These are phyloP conservation scores for Aphelocoma coerulescens DNA, from an alignment of 2,113 vertebrate species.

Conservation along the genomic window DNA sequence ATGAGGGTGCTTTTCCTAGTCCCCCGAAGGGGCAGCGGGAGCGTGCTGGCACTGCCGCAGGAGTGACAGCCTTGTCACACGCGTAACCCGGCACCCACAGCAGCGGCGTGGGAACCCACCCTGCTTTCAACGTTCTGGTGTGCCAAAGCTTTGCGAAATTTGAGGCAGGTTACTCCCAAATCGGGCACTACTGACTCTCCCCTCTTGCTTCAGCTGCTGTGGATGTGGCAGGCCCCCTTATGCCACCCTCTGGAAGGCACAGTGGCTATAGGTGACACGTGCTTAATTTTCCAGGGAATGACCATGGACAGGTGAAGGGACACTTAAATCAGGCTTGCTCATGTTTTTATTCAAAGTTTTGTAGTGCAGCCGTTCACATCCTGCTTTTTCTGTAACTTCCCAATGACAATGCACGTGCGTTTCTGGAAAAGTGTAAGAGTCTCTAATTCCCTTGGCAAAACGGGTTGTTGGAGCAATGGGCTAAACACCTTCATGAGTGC, in stretches of 20 bases:
- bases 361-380: background rate
- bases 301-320: accelerated
- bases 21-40: background rate
- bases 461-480: background rate
- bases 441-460: background rate
- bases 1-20: background rate
- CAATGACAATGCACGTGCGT: accelerated
- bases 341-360: background rate
- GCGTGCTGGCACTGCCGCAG: background rate
- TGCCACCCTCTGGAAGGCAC: constrained; percentile 27
- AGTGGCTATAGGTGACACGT: background rate
- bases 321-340: background rate
- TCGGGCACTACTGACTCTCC: accelerated
- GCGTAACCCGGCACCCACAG: accelerated
- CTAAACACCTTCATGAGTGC: background rate
- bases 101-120: background rate
- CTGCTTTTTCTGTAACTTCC: background rate
- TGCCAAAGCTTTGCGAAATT: background rate
- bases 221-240: background rate
- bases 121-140: background rate
- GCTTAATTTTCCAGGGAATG: background rate
- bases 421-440: background rate
- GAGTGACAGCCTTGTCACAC: background rate
- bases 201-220: background rate
- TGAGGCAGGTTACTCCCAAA: background rate